phyloP scores from a whole-genome alignment of 2,113 vertebrate species.

The Coptodon bakossiorum region DNA sequence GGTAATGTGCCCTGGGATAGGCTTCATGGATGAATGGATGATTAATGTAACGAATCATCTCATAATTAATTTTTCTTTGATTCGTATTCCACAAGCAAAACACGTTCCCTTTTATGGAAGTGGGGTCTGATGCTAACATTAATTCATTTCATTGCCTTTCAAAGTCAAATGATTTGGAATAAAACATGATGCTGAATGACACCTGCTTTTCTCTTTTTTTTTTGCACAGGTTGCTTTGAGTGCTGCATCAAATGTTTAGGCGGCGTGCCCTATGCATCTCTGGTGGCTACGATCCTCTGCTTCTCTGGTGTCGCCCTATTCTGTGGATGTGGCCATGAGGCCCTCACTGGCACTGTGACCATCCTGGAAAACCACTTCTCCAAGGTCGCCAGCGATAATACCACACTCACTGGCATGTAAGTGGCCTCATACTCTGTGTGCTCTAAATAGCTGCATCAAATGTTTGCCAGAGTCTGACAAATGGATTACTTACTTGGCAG shows the following conservation, averaged over 20 bases:
- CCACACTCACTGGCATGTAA: constrained; percentile 89
- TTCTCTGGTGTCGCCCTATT: constrained; percentile 96
- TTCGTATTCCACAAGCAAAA: neutral
- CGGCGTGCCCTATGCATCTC: constrained; percentile 95
- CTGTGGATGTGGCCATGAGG: constrained; percentile 95
- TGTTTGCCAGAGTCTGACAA: neutral
- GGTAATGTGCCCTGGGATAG: neutral
- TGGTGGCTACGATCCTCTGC: constrained; percentile 96
- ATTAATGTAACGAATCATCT: neutral
- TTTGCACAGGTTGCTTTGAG: constrained; percentile 90
- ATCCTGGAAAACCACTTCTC: constrained; percentile 93
- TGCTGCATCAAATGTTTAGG: constrained; percentile 99
- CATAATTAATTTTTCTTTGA: neutral
- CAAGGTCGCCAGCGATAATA: constrained; percentile 81
- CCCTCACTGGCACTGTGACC: constrained; percentile 84
- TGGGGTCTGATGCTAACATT: neutral
- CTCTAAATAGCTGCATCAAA: neutral
- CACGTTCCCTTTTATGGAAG: neutral
- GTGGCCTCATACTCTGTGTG: constrained; percentile 38
- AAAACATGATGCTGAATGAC: neutral
- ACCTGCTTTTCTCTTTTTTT: neutral
- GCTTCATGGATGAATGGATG: neutral
- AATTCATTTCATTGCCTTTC: neutral
- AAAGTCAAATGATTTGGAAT: neutral
- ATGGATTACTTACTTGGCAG: neutral